Base-by-base conservation (phyloP, 92 coral and sea anemone genomes). In the Blastomussa wellsi region DNA sequence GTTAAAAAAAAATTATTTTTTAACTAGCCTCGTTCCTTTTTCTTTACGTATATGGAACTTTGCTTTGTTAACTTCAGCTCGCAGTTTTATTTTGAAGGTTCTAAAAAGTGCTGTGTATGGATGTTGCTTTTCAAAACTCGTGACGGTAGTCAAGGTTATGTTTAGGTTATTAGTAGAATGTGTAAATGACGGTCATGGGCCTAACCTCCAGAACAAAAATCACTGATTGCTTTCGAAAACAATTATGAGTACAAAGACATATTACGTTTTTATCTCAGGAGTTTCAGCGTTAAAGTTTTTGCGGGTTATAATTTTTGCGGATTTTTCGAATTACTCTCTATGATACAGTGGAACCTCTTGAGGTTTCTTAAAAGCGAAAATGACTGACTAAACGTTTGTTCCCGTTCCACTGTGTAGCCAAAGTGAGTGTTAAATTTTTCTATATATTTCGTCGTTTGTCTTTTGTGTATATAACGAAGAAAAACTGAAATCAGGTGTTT, bases 71-170 rank as follows among this genome's bases (percentile, higher is more conserved):
- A 14, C 31, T 72, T 37, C 51, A 72, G 77, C n/a, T 62, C 15
- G 4, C 2, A 26, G 14, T 26, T 62, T 26, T 62, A 29, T 62
- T 62, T 62, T 37, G 77, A 41, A 17, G 49, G 7, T 14, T 41
- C 31, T 32, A 72, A 19, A 41, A n/a, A n/a, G n/a, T n/a, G 51
- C 10, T 33, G 44, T 28, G 49, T 12, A n/a, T n/a, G 35, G 38
- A 52, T n/a, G 49, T 44, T 16, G 51, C 41, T 14, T 20, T 9
- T 44, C 29, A 39, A 62, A 9, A 72, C 77, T 11, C 53, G 77
- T 72, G 53, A 72, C 77, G n/a, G 28, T 24, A 41, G 32, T 72
- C 77, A 37, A 37, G 51, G 53, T 33, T 39, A 72, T 29, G 77
- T 38, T 14, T 3, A 37, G 77, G 7, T 14, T 41, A 11, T 72